Evolutionary conservation across 64 coral and sea anemone genomes (phyloP).

Genomic region (Pocillopora damicornis): DNA sequence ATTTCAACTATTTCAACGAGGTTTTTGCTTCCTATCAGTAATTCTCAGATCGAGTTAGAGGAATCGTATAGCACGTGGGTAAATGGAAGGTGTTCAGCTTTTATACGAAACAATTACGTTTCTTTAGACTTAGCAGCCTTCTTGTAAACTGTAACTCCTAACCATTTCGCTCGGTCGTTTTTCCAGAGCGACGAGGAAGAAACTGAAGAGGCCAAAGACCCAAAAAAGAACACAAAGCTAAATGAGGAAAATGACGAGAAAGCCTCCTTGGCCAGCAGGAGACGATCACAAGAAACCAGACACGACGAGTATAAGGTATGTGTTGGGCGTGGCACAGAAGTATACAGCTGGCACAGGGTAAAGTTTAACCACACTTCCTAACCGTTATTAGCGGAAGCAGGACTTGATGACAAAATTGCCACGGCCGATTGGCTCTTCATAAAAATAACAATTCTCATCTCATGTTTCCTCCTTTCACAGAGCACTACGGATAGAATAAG

Average conservation of each 20-base stretch:
- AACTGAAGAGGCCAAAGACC: conserved; percentile 52
- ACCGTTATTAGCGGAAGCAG: too few species aligned
- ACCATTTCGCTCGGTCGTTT: background rate
- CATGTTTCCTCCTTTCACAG: background rate
- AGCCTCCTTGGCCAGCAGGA: conserved; percentile 2
- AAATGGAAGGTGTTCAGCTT: too few species aligned
- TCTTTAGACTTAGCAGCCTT: background rate
- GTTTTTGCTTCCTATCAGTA: too few species aligned
- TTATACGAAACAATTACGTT: too few species aligned
- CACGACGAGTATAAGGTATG: conserved; percentile 53
- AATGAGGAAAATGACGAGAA: conserved; percentile 83
- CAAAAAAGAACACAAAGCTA: conserved; percentile 89
- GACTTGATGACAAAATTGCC: too few species aligned
- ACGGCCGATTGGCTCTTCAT: too few species aligned
- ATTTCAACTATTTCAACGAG: too few species aligned
- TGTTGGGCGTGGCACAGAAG: background rate
- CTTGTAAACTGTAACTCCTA: background rate
- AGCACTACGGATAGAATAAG: conserved; percentile 46
- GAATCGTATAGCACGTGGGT: too few species aligned
- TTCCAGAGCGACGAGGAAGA: conserved; percentile 81
- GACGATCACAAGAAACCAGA: conserved; percentile 11
- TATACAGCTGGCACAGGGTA: too few species aligned
- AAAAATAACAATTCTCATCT: too few species aligned
- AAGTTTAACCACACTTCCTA: too few species aligned
- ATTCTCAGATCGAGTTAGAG: too few species aligned